Evolutionary conservation across 2,797 vertebrate genomes (phyloP).

Genomic region (Nothura maculosa): DNA sequence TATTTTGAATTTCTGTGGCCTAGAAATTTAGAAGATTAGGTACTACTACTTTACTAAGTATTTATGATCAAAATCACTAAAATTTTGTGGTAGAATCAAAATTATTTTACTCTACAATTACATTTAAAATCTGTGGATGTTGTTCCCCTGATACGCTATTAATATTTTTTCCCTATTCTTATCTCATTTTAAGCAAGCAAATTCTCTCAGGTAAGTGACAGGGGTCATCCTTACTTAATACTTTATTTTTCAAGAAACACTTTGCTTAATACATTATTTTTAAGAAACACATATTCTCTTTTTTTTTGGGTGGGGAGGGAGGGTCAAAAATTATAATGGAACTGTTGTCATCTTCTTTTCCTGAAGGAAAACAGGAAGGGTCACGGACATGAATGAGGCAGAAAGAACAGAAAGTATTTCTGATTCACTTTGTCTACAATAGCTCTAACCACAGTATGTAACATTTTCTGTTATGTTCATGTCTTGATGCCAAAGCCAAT

Average conservation of each 20-base stretch:
- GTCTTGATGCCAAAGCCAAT: neutral
- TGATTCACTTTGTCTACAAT: neutral
- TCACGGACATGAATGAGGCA: neutral
- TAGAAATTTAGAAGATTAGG: neutral
- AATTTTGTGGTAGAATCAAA: neutral
- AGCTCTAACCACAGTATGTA: neutral
- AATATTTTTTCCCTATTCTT: neutral
- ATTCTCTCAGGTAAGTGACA: neutral
- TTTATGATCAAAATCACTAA: neutral
- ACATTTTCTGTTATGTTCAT: accelerated
- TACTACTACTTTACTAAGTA: accelerated
- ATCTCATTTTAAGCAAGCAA: neutral
- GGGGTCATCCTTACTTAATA: accelerated
- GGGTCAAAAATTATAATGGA: accelerated
- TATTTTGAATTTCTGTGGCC: neutral
- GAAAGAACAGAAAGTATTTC: neutral
- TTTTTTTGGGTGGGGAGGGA: too few relatives aligned
- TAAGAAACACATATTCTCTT: accelerated
- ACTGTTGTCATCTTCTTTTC: neutral
- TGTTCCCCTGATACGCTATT: neutral
- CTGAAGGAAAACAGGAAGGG: accelerated
- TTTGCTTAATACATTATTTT: accelerated
- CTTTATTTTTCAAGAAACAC: accelerated
- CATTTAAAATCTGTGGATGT: neutral
- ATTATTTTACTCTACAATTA: neutral